Evolutionary conservation across 2,797 vertebrate genomes (phyloP), one percentile per base, ranked within the genome.

Genomic region (Podarcis lilfordi): DNA sequence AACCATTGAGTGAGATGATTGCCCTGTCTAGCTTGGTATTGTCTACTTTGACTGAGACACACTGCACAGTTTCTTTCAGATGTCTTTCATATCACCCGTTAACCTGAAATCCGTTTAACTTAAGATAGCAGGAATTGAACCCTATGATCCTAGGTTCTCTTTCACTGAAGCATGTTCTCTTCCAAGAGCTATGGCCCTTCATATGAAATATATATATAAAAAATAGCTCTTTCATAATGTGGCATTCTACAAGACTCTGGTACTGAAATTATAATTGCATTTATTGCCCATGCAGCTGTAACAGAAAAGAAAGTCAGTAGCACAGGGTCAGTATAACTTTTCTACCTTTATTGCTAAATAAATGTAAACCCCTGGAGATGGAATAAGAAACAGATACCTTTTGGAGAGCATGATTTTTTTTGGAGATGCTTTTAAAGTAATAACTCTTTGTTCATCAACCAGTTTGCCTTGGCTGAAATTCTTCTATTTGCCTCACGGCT

Each of bases 381-480:
- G 43, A 35, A 19, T 69, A 77, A 89, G 75, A 45, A 86, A 86
- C 9, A 15, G 55, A 29, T 84, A 71, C 59, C 85, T 88, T 91
- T 86, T 68, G 10, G 40, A 74, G 82, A 64, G 37, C 2, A 27
- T 80, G 2, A 85, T 35, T 55, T 81, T 85, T 45, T 71, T 32
- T 80, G 74, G 35, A 50, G 55, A 69, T 93, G 43, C 88, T 93
- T 91, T 45, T 86, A 75, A 84, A 80, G 75, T 79, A 86, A 78
- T 27, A 89, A 43, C 80, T 85, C 8, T 86, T 0, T 90, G 89
- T 81, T 71, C 76, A 4, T 8, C 15, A 88, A 91, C 55, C 76
- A 89, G 82, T 87, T 84, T 43, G 45, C 32, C 8, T 32, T 95
- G 92, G 91, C 92, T 91, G 89, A 91, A 93, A 71, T 43, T 69